A percentile compares a stretch with the other conserved stretches of the same genome.
Evolutionary conservation across 2,113 vertebrate genomes (phyloP).

Genomic region (Anguilla rostrata): DNA sequence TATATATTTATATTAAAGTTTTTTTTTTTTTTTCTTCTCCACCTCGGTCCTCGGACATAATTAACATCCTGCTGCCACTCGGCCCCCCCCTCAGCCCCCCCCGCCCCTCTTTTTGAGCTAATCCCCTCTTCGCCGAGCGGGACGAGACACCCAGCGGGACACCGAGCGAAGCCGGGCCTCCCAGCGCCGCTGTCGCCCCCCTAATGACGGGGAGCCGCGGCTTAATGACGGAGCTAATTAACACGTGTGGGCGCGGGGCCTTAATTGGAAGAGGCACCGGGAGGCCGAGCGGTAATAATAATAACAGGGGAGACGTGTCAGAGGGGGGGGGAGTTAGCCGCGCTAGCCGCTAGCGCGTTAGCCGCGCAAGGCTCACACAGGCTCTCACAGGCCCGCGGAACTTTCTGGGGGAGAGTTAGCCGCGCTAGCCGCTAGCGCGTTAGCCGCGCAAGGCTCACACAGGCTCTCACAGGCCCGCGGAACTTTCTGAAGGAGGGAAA

Average conservation of each 20-base stretch:
- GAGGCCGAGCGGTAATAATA: background rate
- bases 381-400: no score
- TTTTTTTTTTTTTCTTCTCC: background rate
- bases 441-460: no score
- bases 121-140: conserved; percentile 52
- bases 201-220: conserved; percentile 80
- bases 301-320: background rate
- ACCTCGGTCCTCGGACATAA: background rate
- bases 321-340: background rate
- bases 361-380: no score
- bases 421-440: no score
- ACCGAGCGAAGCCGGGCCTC: conserved; percentile 33
- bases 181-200: conserved; percentile 58
- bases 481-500: no score
- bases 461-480: no score
- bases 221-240: conserved; percentile 87
- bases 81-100: conserved; percentile 26
- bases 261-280: conserved; percentile 81
- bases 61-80: conserved; percentile 14
- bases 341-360: background rate
- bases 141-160: conserved; percentile 61
- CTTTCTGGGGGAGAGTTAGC: no score
- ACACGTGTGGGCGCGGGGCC: conserved; percentile 80
- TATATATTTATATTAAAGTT: background rate
- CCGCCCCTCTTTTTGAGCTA: conserved; percentile 41